Evolutionary conservation across 2,888 invertebrate genomes (phyloP).

Genomic region (Camptogramma bilineatum): DNA sequence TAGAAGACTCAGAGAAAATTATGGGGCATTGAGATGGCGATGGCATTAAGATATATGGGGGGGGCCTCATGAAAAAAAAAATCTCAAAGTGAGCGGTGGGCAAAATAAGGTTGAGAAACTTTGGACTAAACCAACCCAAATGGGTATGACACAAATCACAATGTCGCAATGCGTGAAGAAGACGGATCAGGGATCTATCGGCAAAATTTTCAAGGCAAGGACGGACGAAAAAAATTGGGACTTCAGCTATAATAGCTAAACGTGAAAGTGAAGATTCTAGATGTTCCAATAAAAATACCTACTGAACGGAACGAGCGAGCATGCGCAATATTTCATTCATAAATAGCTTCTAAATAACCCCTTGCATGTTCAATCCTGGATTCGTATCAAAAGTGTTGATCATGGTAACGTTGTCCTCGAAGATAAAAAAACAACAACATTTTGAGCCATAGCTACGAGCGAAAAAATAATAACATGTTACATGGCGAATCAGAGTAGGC

Average conservation of each 20-base stretch:
- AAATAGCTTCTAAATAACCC: constrained; percentile 28
- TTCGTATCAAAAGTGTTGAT: not conserved
- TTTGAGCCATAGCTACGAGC: not conserved
- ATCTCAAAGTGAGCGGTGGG: too few species aligned
- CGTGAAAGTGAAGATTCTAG: not conserved
- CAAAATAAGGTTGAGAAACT: too few species aligned
- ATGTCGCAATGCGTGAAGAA: too few species aligned
- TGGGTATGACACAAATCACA: too few species aligned
- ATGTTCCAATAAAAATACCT: constrained; percentile 49
- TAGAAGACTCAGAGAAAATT: too few species aligned
- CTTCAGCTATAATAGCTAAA: not conserved
- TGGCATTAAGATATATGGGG: too few species aligned
- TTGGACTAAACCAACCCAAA: too few species aligned
- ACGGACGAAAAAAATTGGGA: too few species aligned
- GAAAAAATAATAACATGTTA: constrained; percentile 5
- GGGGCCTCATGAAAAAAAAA: too few species aligned
- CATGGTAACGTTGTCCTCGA: not conserved
- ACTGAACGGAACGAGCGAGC: constrained; percentile 49
- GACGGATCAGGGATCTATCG: too few species aligned
- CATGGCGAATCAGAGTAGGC: constrained; percentile 32
- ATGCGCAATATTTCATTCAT: constrained; percentile 67
- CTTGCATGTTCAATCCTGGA: not conserved
- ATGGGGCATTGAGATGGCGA: too few species aligned
- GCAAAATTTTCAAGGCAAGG: too few species aligned
- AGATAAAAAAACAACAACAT: not conserved